Conservation (phyloP, 2,888 invertebrate genomes). For the Ecdyonurus torrentis region DNA sequence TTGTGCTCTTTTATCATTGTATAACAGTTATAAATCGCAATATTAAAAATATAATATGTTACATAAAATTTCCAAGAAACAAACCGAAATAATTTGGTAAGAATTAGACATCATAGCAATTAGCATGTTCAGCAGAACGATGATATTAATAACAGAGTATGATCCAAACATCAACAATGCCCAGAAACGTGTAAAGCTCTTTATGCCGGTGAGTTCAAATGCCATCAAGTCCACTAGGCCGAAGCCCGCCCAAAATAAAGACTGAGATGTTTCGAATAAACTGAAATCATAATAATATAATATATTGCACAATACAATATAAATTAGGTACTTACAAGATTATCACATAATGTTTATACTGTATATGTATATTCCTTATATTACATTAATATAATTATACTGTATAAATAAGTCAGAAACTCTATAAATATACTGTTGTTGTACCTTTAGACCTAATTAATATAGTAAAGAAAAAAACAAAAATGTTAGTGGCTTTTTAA, state of each 20-base stretch:
- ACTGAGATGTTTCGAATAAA: conserved; percentile 87
- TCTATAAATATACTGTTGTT: too few species aligned
- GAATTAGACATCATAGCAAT: conserved; percentile 99
- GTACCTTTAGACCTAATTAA: too few species aligned
- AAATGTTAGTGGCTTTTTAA: too few species aligned
- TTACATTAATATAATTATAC: too few species aligned
- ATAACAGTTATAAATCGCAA: too few species aligned
- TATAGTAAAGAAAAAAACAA: too few species aligned
- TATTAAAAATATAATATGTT: too few species aligned
- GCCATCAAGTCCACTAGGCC: conserved; percentile 78
- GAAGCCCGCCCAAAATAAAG: conserved; percentile 91
- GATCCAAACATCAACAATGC: conserved; percentile 91
- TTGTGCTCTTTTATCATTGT: not conserved
- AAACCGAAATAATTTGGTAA: conserved; percentile 22
- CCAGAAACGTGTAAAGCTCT: conserved; percentile 86
- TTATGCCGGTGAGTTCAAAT: conserved; percentile 76
- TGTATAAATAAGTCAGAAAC: too few species aligned
- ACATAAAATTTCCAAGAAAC: not conserved
- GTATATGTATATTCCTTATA: too few species aligned
- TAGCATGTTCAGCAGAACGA: conserved; percentile 80
- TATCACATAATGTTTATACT: too few species aligned
- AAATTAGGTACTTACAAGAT: too few species aligned
- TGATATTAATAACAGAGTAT: conserved; percentile 87
- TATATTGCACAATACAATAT: too few species aligned
- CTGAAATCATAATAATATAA: conserved; percentile 34